Percentiles rank a stretch among this genome's conserved stretches.
These are phyloP conservation scores for Atopsyche davidsoni DNA, from an alignment of 1,140 invertebrate genomes.

Conservation along the genomic window DNA sequence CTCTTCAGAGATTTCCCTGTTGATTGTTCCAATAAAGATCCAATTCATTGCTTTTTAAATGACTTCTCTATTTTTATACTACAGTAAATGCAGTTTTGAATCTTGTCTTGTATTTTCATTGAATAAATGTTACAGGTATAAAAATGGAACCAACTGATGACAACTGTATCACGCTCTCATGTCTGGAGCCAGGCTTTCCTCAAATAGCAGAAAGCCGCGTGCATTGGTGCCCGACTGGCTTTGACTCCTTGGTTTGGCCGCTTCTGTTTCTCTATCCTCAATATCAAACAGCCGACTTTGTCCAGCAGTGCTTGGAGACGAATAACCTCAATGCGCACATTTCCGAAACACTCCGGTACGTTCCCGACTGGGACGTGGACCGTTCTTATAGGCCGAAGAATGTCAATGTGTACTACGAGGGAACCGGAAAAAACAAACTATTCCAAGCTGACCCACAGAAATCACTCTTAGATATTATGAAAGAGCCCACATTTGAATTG, in stretches of 20 bases:
- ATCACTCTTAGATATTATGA: slow-evolving; percentile 59
- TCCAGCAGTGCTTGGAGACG: slow-evolving; percentile 64
- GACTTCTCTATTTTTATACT: too few species aligned
- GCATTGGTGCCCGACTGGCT: slow-evolving; percentile 38
- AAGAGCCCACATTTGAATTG: slow-evolving; percentile 53
- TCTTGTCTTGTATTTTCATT: slow-evolving; percentile 5
- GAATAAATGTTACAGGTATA: slow-evolving; percentile 15
- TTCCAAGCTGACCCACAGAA: slow-evolving; percentile 50
- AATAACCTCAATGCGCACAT: slow-evolving; percentile 36
- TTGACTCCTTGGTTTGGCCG: slow-evolving; percentile 38
- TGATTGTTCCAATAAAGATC: too few species aligned
- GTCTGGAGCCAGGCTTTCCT: slow-evolving; percentile 57
- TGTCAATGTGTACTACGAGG: slow-evolving; percentile 77
- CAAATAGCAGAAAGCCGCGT: slow-evolving; percentile 51
- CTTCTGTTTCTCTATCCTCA: slow-evolving; percentile 40
- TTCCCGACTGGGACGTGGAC: slow-evolving; percentile 68
- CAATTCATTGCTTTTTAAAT: too few species aligned
- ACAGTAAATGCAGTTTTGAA: too few species aligned
- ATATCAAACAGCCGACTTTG: slow-evolving; percentile 43
- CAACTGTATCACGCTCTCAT: slow-evolving; percentile 45
- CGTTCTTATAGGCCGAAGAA: slow-evolving; percentile 60
- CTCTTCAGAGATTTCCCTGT: too few species aligned
- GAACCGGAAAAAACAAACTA: slow-evolving; percentile 56
- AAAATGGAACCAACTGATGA: slow-evolving; percentile 32
- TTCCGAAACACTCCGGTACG: slow-evolving; percentile 60